Evolutionary conservation across 1,140 invertebrate species (phyloP), one percentile per base, ranked within the genome.

Genomic region (Nasonia giraulti): DNA sequence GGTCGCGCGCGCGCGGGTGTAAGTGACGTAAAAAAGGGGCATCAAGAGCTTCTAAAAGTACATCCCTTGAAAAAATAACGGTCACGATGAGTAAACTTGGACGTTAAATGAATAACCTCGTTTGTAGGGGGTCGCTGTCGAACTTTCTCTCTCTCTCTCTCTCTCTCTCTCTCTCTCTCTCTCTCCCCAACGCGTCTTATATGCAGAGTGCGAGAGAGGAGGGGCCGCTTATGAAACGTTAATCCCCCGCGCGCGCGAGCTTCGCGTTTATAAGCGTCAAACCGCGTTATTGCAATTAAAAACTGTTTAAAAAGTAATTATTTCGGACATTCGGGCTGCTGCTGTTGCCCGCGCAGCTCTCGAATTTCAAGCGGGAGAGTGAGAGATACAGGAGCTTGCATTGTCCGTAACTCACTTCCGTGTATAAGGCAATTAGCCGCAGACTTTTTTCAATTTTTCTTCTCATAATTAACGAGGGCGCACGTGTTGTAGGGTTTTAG

Each of bases 231-330:
- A 62, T 62, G 55, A 62, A 62, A 62, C 20, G 20, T 62, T 62
- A 62, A 62, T 62, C n/a, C n/a, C 55, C 55, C 14, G 3, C 20
- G 55, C 20, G 55, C 20, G 55, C 55, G 37, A 62, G 23, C 23
- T 76, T 23, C 33, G 37, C 73, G 23, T 69, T 83, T 69, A 37
- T 50, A 47, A 12, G 20, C 77, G 74, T 10, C 31, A 77, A 83
- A 78, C 62, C 10, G 20, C 40, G 44, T 68, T 77, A 47, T 66
- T 69, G 23, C 17, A 40, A 77, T 44, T 77, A 62, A 73, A 84
- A 84, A 84, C 83, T 74, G 68, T 77, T 86, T 87, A 80, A 69
- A 80, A 68, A 80, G 66, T 80, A 68, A 80, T 80, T 80, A 80
- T 80, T 69, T 17, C 17, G 37, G 17, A 27, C 17, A n/a, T 11